These are phyloP conservation scores for Takifugu flavidus DNA, from an alignment of 2,113 vertebrate species.

Conservation along the genomic window DNA sequence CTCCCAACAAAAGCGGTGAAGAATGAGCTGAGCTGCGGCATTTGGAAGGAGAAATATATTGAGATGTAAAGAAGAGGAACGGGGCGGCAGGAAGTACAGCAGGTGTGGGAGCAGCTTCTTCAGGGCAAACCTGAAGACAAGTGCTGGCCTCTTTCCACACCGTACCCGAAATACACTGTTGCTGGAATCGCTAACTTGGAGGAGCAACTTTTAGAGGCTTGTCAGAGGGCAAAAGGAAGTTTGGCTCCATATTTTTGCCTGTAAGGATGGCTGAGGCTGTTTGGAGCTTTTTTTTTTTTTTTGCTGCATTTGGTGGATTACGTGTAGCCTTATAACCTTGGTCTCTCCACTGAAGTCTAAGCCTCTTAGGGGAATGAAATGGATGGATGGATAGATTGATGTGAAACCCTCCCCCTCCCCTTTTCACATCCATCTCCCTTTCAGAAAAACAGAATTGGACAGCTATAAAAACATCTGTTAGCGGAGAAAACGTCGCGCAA, in stretches of 20 bases:
- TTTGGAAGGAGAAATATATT: slow-evolving; percentile 16
- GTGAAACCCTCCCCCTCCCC: slow-evolving; percentile 43
- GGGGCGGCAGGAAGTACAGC: slow-evolving; percentile 46
- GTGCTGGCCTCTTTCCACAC: slow-evolving; percentile 36
- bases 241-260: slow-evolving; percentile 35
- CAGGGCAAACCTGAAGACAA: slow-evolving; percentile 46
- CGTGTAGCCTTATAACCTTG: slow-evolving; percentile 65
- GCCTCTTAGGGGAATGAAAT: slow-evolving; percentile 72
- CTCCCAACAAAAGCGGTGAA: slow-evolving; percentile 16
- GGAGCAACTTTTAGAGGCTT: slow-evolving; percentile 22
- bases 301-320: slow-evolving; percentile 64
- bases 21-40: slow-evolving; percentile 33
- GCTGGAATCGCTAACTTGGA: slow-evolving; percentile 28
- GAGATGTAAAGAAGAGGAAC: slow-evolving; percentile 4
- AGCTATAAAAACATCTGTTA: slow-evolving; percentile 22
- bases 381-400: slow-evolving; percentile 54
- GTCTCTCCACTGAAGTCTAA: slow-evolving; percentile 65
- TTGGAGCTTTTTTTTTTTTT: slow-evolving; percentile 36
- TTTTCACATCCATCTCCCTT: slow-evolving; percentile 46
- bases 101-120: slow-evolving; percentile 53
- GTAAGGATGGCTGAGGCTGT: slow-evolving; percentile 32
- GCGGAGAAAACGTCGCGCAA: slow-evolving; percentile 1
- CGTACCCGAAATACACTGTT: slow-evolving; percentile 38
- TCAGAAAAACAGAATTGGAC: slow-evolving; percentile 40
- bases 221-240: slow-evolving; percentile 26